Evolutionary conservation across 2,113 vertebrate genomes (phyloP).

Genomic region (Upupa epops): DNA sequence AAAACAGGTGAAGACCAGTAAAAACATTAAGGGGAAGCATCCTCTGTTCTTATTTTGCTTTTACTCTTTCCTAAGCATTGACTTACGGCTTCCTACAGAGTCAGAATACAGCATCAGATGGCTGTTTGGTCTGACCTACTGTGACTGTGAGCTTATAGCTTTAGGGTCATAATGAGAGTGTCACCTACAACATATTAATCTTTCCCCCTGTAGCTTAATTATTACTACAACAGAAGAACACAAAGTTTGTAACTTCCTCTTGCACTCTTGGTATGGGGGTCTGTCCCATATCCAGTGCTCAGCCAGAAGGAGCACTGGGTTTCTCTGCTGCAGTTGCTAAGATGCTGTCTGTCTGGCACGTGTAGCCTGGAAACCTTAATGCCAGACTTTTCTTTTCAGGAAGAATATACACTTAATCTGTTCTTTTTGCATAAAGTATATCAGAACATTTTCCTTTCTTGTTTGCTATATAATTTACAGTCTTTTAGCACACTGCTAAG

Average conservation of each 20-base stretch:
- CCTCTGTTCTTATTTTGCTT: not conserved
- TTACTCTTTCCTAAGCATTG: not conserved
- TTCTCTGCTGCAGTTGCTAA: not conserved
- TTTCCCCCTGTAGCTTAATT: not conserved
- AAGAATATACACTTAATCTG: not conserved
- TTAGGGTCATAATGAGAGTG: not conserved
- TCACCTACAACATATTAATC: not conserved
- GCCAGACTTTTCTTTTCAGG: not conserved
- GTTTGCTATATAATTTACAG: not conserved
- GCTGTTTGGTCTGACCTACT: not conserved
- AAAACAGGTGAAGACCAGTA: not conserved
- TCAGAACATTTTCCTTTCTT: not conserved
- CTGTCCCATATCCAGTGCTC: not conserved
- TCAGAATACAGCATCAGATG: not conserved
- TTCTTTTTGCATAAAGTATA: not conserved
- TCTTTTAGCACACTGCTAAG: not conserved
- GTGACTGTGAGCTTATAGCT: not conserved
- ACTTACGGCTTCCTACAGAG: not conserved
- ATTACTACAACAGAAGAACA: not conserved
- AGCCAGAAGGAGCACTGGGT: not conserved
- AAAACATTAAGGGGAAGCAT: not conserved
- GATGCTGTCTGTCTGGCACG: not conserved
- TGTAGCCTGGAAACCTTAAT: not conserved
- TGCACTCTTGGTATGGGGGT: rapidly evolving
- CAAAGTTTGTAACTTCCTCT: not conserved